phyloP scores from a whole-genome alignment of 2,797 vertebrate species.

The Alfaro cultratus region DNA sequence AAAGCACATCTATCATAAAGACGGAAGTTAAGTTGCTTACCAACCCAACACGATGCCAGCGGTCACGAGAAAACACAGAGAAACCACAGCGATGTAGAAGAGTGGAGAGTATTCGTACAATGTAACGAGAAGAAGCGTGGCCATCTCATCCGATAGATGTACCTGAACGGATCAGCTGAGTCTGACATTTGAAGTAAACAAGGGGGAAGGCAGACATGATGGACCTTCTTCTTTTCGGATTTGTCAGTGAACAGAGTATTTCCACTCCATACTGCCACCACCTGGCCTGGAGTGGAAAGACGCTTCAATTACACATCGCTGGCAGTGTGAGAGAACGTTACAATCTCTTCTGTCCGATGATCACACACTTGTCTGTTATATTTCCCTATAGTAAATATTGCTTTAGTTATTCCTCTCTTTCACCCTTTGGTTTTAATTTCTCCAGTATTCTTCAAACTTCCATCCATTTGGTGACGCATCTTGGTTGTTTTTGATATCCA shows the following conservation, averaged over 20 bases:
- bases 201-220: not conserved
- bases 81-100: conserved; percentile 90
- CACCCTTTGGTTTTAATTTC: not conserved
- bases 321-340: not conserved
- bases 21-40: conserved; percentile 73
- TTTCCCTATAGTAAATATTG: not conserved
- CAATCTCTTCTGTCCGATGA: no score
- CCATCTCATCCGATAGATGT: conserved; percentile 75
- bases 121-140: conserved; percentile 87
- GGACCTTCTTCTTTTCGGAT: not conserved
- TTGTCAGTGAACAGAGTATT: not conserved
- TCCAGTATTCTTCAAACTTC: not conserved
- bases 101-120: conserved; percentile 93
- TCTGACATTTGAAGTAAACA: not conserved
- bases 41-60: conserved; percentile 91
- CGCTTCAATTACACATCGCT: not conserved
- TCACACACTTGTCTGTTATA: not conserved
- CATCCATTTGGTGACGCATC: not conserved
- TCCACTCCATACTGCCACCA: not conserved
- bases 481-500: not conserved
- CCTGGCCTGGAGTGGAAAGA: not conserved
- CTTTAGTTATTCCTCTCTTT: not conserved
- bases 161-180: not conserved
- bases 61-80: conserved; percentile 92
- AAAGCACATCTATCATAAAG: no score